These are phyloP conservation scores for Heliconius hermathena DNA, from an alignment of 1,140 invertebrate species.

Conservation along the genomic window DNA sequence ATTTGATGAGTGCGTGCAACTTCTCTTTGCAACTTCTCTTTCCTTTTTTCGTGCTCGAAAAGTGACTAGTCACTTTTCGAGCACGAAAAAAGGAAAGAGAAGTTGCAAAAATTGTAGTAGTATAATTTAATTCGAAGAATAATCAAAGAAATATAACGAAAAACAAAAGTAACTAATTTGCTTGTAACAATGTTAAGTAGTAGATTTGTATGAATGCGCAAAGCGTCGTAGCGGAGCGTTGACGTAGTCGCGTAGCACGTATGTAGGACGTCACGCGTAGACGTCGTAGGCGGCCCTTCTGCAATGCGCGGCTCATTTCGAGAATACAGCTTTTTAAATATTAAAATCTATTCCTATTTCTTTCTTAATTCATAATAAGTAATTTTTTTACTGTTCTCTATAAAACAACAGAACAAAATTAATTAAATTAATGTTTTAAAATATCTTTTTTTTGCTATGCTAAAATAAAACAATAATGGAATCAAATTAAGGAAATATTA, in stretches of 20 bases:
- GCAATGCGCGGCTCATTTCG: slow-evolving; percentile 40
- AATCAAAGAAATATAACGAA: background rate
- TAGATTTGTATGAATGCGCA: slow-evolving; percentile 28
- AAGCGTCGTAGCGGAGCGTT: slow-evolving; percentile 45
- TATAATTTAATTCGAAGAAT: background rate
- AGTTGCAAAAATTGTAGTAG: background rate
- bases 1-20: too few relatives aligned
- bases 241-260: slow-evolving; percentile 52
- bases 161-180: background rate
- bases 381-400: background rate
- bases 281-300: slow-evolving; percentile 40
- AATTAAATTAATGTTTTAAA: background rate
- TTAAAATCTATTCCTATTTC: background rate
- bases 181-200: background rate
- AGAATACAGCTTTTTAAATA: slow-evolving; percentile 28
- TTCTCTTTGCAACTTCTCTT: too few relatives aligned
- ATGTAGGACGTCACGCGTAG: slow-evolving; percentile 48
- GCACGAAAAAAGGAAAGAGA: background rate
- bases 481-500: background rate
- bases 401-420: background rate
- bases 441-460: background rate
- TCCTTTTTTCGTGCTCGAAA: too few relatives aligned
- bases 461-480: too few relatives aligned
- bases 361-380: background rate
- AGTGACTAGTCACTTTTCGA: background rate